A percentile compares a stretch with the other conserved stretches of the same genome.
Evolutionary conservation across 2,797 vertebrate species (phyloP).

Genomic region (Austrolebias charrua): DNA sequence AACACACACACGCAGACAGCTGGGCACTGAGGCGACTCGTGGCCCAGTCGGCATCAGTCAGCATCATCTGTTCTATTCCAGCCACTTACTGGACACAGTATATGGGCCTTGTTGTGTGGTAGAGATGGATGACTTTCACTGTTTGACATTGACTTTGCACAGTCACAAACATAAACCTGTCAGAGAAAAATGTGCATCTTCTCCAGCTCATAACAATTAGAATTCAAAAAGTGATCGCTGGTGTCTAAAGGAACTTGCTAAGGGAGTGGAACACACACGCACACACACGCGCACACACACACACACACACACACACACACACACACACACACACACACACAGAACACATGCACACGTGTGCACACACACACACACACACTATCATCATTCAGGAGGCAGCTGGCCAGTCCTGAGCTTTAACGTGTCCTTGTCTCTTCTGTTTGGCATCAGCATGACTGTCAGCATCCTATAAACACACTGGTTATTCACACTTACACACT

Average conservation of each 20-base stretch:
- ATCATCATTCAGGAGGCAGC: conserved; percentile 67
- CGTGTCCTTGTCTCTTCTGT: conserved; percentile 65
- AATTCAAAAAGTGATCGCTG: conserved; percentile 50
- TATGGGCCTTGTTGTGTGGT: conserved; percentile 23
- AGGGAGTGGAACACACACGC: conserved; percentile 24
- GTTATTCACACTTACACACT: conserved; percentile 6
- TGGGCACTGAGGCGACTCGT: conserved; percentile 51
- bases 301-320: conserved; percentile 8
- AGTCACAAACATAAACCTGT: neutral
- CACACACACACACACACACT: conserved; percentile 12
- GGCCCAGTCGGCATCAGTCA: conserved; percentile 57
- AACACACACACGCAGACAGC: conserved; percentile 39
- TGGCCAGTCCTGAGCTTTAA: conserved; percentile 54
- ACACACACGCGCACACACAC: conserved; percentile 3
- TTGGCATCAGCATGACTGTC: conserved; percentile 57
- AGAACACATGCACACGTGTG: no score
- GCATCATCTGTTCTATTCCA: conserved; percentile 49
- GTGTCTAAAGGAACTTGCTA: conserved; percentile 40
- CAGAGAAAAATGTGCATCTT: neutral
- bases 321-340: neutral
- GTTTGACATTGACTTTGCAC: conserved; percentile 37
- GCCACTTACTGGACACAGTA: conserved; percentile 14
- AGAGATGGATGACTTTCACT: conserved; percentile 23
- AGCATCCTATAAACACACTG: neutral
- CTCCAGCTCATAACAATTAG: conserved; percentile 32